Evolutionary conservation across 2,797 vertebrate species (phyloP).

Genomic region (Dendrocincla tyrannina): DNA sequence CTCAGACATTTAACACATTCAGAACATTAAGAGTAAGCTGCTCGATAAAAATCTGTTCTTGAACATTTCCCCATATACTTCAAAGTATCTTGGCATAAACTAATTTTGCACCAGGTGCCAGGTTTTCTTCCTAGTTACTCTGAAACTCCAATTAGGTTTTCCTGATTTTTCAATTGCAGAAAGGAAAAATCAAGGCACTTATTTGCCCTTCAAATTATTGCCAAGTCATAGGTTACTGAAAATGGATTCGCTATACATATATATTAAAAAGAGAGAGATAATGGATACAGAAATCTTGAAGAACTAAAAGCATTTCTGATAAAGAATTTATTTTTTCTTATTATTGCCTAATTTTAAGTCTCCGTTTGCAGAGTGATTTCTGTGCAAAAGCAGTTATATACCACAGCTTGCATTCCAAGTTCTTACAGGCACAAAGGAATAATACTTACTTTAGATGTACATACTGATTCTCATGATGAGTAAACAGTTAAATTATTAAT

Average conservation of each 20-base stretch:
- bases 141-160: neutral
- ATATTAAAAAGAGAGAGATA: neutral
- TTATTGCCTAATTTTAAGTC: neutral
- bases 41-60: neutral
- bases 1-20: neutral
- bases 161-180: neutral
- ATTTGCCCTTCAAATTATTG: neutral
- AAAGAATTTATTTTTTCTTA: neutral
- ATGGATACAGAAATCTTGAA: neutral
- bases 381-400: slow-evolving; percentile 4
- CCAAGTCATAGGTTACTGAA: neutral
- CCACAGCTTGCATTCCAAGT: neutral
- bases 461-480: neutral
- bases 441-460: slow-evolving; percentile 33
- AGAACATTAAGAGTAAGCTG: neutral
- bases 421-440: neutral
- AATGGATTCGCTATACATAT: neutral
- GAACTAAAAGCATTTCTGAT: neutral
- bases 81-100: neutral
- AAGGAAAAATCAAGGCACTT: neutral
- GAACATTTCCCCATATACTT: neutral
- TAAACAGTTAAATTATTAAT: slow-evolving; percentile 42
- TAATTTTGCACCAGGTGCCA: neutral
- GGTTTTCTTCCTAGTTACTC: neutral
- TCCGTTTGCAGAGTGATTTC: neutral